Evolutionary conservation across 1,140 invertebrate species (phyloP), one percentile per base, ranked within the genome.

Genomic region (Oryzaephilus surinamensis): DNA sequence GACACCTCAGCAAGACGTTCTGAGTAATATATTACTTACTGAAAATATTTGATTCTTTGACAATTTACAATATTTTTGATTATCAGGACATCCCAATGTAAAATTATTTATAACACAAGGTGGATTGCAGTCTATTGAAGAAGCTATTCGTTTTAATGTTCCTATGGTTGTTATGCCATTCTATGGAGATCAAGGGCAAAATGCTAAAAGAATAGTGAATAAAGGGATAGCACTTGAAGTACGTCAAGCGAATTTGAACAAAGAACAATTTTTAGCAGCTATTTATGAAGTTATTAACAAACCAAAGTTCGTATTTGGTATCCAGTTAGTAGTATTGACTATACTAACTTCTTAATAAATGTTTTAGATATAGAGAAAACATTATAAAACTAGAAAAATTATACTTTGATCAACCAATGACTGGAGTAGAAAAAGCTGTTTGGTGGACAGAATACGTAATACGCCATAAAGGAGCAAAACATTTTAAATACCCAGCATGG

Each of bases 381-480:
- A 40, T 40, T 4, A 24, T 41, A 35, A 41, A 53, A 41, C 27
- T 43, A 18, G 44, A 50, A 1, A 45, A 48, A 20, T 40, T 57
- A 21, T 40, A 43, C 7, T 41, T 38, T 29, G 64, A 66, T 42
- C 48, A 57, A 41, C 60, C 60, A 19, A 51, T 58, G 37, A 48
- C 51, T 2, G 50, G 57, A 6, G 32, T 65, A n/a, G 58, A 70
- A 36, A 57, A 57, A 35, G 63, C 63, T 4, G 54, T 67, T 37
- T 71, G 66, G 63, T 70, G 65, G 66, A 66, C 64, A 0, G 69
- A 71, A 44, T 66, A 67, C 45, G 61, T 67, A 10, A 49, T 70
- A 20, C 49, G 67, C 12, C 54, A 68, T 39, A 61, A 61, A 45
- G 62, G 62, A 8, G 55, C 57, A 3, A 45, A 52, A 21, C 57